Conservation (phyloP, 2,113 vertebrate genomes). For the Zeus faber region DNA sequence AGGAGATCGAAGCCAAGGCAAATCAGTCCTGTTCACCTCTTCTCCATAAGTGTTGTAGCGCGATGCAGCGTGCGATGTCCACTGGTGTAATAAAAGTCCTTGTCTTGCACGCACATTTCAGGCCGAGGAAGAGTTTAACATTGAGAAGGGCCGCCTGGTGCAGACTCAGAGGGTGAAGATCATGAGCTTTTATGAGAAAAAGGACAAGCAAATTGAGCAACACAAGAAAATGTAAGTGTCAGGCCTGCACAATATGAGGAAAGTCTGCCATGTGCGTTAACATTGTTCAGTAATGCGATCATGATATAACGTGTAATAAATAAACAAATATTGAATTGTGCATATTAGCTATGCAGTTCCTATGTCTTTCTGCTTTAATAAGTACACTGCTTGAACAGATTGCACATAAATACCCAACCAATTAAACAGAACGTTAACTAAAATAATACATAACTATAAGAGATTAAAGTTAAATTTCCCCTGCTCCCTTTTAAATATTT, state of each 20-base stretch:
- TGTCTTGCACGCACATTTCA: slow-evolving; percentile 42
- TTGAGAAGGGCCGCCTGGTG: slow-evolving; percentile 92
- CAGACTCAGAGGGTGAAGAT: slow-evolving; percentile 94
- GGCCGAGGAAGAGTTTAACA: slow-evolving; percentile 97
- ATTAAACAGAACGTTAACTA: no score
- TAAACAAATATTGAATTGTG: not conserved
- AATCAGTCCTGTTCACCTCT: not conserved
- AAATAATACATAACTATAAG: no score
- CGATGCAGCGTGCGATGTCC: not conserved
- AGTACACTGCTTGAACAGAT: no score
- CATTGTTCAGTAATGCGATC: not conserved
- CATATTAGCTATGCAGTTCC: not conserved
- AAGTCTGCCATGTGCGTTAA: not conserved
- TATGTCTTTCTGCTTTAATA: not conserved
- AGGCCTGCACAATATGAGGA: not conserved
- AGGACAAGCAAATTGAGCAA: slow-evolving; percentile 97
- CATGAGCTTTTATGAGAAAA: slow-evolving; percentile 96
- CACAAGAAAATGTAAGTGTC: slow-evolving; percentile 94
- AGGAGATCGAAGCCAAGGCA: slow-evolving; percentile 97
- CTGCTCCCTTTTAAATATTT: no score
- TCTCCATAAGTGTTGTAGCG: not conserved
- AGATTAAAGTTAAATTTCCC: no score
- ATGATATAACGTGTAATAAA: not conserved
- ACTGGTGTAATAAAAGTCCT: no score
- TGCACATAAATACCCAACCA: no score